Evolutionary conservation across 1,140 invertebrate species (phyloP), one percentile per base, ranked within the genome.

Genomic region (Drosophila ohnishii): DNA sequence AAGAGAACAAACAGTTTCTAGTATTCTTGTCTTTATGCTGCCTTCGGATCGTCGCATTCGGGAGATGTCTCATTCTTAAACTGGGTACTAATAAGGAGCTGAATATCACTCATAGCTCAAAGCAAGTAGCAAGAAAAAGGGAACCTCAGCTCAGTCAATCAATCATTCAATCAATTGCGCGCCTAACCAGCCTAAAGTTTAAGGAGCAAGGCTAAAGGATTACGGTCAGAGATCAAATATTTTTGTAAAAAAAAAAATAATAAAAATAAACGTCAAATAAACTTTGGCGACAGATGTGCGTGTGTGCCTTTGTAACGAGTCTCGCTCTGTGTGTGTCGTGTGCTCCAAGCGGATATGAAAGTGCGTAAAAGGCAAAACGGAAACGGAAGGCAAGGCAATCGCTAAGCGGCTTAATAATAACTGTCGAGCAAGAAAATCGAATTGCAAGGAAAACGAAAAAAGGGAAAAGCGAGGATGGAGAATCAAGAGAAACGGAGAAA

Each of bases 241-340:
- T 76, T 71, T 65, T 73, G 37, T 48, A 50, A 16, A 50, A 50
- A 45, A 30, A 48, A 2, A 10, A 11, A 74, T 65, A 81, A 78
- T 78, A 86, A 81, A 81, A 72, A 85, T 75, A 78, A 86, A 85
- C 71, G 82, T 78, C 70, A 86, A 85, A 86, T 84, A 80, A 77
- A 84, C 67, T 84, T 37, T 73, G 66, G 48, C 59, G 69, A 79
- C 57, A 69, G 66, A 51, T 71, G 56, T 60, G 40, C 56, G 50
- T 47, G 9, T 45, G 42, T 22, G 42, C 9, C 7, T 22, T 22
- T 45, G 11, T 25, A 25, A 48, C 25, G 48, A n/a, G 55, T 25
- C 60, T 32, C 50, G 9, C 19, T 25, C 6, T 25, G 22, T 22
- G 32, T 30, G 47, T 61, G 60, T 44, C 35, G 42, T 42, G 25